Evolutionary conservation across 2,888 invertebrate genomes (phyloP), one percentile per base, ranked within the genome.

Genomic region (Troides aeacus): DNA sequence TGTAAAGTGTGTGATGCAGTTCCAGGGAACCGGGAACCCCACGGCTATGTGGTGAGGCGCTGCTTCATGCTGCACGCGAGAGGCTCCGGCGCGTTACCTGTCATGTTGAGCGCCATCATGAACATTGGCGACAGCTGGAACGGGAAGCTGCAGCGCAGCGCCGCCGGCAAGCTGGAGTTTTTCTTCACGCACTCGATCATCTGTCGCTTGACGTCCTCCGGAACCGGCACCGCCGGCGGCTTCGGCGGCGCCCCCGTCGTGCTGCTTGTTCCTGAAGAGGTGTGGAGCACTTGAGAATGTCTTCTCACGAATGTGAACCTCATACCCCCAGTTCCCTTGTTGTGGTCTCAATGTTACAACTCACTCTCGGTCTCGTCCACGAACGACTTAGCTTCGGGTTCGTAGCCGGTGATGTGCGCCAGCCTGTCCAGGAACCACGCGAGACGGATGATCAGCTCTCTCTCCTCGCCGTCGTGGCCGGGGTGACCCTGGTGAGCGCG

Each of bases 391-490:
- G 80, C 77, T 0, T 80, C 71, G 0, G 89, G 86, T 24, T 84
- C 84, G 77, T 81, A 90, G 0, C 90, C 91, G 0, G 90, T 90
- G 65, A 86, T 81, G 3, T 78, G 76, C 18, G 92, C 90, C 65
- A 92, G 79, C 15, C 85, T 80, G 74, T 91, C 90, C 66, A 92
- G 77, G 77, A 88, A 86, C 87, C 86, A 89, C 17, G 92, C 90
- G 73, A 92, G 76, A 70, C 86, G 85, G n/a, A 90, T 74, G 2
- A 92, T 76, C 74, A 90, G 74, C 72, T 87, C 86, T 62, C 85
- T 84, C 42, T 90, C 89, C 5, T 86, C 83, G 24, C 78, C 76
- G 23, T 59, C 64, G 10, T 15, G 60, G 7, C 56, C 30, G 0
- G n/a, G 30, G n/a, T 58, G 57, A 15, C 36, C 62, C 68, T 68